Percentiles rank a stretch among this genome's conserved stretches.
Evolutionary conservation across 2,113 vertebrate genomes (phyloP).

Genomic region (Thalassarche chlororhynchos): DNA sequence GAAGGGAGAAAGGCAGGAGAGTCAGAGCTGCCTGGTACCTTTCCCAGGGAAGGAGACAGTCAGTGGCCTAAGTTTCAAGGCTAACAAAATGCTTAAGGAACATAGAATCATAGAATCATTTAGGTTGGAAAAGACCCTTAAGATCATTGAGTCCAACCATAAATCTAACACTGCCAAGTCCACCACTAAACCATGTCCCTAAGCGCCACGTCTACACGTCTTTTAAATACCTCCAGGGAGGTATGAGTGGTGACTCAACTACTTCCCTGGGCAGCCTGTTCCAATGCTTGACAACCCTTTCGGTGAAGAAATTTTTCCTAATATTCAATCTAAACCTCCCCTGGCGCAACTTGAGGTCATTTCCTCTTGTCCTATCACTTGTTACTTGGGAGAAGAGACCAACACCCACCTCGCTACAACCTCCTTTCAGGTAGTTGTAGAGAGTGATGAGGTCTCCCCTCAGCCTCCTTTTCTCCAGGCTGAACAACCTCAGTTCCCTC

Average conservation of each 20-base stretch:
- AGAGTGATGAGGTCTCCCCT: rapidly evolving
- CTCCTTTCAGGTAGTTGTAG: background rate
- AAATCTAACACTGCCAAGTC: background rate
- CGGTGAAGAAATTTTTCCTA: background rate
- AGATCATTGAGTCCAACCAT: background rate
- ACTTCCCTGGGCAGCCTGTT: background rate
- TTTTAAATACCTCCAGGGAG: background rate
- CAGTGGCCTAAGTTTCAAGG: background rate
- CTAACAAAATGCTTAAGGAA: background rate
- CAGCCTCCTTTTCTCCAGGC: background rate
- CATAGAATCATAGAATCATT: background rate
- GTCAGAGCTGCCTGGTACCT: background rate
- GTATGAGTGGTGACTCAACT: no score
- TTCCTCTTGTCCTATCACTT: background rate
- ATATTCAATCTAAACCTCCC: background rate
- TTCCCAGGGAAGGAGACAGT: background rate
- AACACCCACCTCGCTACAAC: rapidly evolving
- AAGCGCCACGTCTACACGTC: background rate
- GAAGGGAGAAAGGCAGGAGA: background rate
- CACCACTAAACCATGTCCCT: background rate
- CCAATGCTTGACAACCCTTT: background rate
- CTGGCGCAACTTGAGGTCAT: background rate
- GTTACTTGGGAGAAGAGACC: background rate
- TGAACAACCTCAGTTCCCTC: background rate
- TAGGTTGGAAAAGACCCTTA: background rate